phyloP scores from a whole-genome alignment of 2,113 vertebrate genomes.

The Chroicocephalus ridibundus region DNA sequence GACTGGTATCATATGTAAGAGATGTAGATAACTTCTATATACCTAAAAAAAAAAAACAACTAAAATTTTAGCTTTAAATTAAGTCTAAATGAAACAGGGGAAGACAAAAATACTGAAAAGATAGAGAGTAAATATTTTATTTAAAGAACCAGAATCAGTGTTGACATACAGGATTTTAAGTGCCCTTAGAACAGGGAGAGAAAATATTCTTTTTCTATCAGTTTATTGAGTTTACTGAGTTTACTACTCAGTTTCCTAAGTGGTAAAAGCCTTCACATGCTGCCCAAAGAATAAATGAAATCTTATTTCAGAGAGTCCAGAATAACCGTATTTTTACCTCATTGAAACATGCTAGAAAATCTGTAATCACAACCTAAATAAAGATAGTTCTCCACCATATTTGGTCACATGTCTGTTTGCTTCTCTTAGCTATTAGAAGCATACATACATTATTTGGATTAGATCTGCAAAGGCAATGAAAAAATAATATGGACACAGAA shows the following conservation, averaged over 20 bases:
- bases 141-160: neutral
- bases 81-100: neutral
- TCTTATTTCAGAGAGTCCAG: neutral
- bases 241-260: neutral
- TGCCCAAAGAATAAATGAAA: neutral
- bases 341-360: neutral
- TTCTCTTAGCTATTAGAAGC: neutral
- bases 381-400: neutral
- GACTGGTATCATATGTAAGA: neutral
- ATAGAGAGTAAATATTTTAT: neutral
- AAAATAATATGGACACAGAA: neutral
- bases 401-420: neutral
- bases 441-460: neutral
- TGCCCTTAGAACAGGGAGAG: neutral
- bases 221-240: neutral
- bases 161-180: neutral
- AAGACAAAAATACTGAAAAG: neutral
- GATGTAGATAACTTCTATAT: neutral
- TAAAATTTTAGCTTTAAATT: neutral
- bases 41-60: fast-evolving
- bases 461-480: neutral
- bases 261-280: neutral
- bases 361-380: neutral
- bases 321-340: neutral
- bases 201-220: neutral